Percentiles rank a stretch among this genome's conserved stretches.
These are phyloP conservation scores for human DNA, from an alignment of 2,113 vertebrate genomes.

Conservation along the genomic window DNA sequence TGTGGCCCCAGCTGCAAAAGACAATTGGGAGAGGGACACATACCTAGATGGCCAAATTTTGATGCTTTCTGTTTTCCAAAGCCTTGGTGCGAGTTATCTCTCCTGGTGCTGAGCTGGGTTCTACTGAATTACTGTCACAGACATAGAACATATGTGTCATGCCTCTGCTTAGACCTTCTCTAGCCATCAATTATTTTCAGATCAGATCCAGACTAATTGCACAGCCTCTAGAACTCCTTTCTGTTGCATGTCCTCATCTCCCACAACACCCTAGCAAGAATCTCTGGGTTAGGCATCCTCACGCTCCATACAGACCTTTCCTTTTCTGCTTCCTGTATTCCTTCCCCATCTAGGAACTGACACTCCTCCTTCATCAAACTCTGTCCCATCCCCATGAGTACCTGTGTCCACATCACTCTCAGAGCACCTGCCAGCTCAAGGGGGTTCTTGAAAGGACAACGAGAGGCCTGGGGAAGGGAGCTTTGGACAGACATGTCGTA, in stretches of 20 bases:
- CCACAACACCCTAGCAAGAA: not conserved
- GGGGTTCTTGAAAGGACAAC: not conserved
- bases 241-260: not conserved
- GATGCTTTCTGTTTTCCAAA: not conserved
- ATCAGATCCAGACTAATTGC: not conserved
- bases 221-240: not conserved
- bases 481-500: not conserved
- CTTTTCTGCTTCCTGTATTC: not conserved
- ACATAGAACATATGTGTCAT: accelerated
- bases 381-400: accelerated
- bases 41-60: too few species aligned
- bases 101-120: not conserved
- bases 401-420: too few species aligned
- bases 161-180: not conserved
- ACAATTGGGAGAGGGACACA: not conserved
- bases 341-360: not conserved
- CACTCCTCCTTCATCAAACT: not conserved
- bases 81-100: not conserved
- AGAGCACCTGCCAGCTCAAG: not conserved
- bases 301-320: not conserved
- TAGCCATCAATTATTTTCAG: not conserved
- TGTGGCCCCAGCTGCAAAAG: not conserved
- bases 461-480: not conserved
- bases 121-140: too few species aligned
- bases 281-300: too few species aligned